Percentiles rank a stretch among this genome's conserved stretches.
phyloP scores from a whole-genome alignment of 2,797 vertebrate genomes.

The Rhadinocentrus ornatus region DNA sequence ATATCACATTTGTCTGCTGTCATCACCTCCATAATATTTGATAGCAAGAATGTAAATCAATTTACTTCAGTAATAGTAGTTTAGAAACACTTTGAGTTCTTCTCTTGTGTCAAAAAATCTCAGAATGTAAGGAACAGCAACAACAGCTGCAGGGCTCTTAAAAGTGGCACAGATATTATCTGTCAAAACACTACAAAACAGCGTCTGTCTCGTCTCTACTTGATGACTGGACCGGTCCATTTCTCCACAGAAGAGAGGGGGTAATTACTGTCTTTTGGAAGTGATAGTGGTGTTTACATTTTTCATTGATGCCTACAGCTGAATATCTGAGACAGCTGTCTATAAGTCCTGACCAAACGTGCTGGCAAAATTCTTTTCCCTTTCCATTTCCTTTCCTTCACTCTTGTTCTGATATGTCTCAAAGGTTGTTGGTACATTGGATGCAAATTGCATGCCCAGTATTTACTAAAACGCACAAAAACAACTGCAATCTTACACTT shows the following conservation, averaged over 20 bases:
- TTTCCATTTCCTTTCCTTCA: constrained; percentile 20
- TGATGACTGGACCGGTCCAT: constrained; percentile 46
- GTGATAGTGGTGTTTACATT: constrained; percentile 71
- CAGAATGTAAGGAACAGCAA: constrained; percentile 28
- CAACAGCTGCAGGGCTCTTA: constrained; percentile 65
- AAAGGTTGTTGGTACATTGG: constrained; percentile 22
- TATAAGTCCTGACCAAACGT: constrained; percentile 38
- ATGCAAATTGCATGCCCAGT: constrained; percentile 19
- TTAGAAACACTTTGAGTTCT: constrained; percentile 35
- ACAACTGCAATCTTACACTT: constrained; percentile 24
- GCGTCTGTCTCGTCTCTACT: constrained; percentile 46
- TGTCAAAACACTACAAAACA: constrained; percentile 63
- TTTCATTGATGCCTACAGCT: constrained; percentile 49
- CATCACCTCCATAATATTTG: constrained; percentile 36
- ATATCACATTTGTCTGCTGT: constrained; percentile 56
- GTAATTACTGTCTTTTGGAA: constrained; percentile 70
- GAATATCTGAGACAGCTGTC: constrained; percentile 70
- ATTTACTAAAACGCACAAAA: constrained; percentile 14
- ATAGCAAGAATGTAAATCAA: constrained; percentile 35
- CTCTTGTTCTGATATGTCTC: constrained; percentile 24
- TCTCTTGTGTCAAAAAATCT: constrained; percentile 29
- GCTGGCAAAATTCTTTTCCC: constrained; percentile 22
- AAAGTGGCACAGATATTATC: constrained; percentile 48
- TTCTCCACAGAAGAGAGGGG: constrained; percentile 50
- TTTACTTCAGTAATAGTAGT: constrained; percentile 36